These are phyloP conservation scores for Rafetus swinhoei DNA, from an alignment of 2,113 vertebrate species.

Conservation along the genomic window DNA sequence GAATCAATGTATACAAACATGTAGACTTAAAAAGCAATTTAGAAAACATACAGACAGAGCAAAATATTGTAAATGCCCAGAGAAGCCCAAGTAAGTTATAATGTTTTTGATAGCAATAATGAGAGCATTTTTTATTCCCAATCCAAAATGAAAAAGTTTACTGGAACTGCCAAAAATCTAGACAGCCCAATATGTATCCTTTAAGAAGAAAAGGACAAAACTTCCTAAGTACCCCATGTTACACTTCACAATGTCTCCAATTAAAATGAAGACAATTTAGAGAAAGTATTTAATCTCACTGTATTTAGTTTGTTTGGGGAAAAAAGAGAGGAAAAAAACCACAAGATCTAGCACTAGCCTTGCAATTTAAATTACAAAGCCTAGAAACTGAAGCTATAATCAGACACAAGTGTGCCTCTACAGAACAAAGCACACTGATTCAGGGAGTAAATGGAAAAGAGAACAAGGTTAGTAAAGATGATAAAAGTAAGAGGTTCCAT, in stretches of 20 bases:
- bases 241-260: constrained; percentile 89
- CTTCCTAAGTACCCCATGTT: constrained; percentile 81
- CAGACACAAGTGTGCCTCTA: constrained; percentile 67
- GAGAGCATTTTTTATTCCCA: constrained; percentile 82
- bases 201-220: constrained; percentile 84
- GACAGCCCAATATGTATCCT: constrained; percentile 85
- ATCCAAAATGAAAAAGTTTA: constrained; percentile 87
- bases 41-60: constrained; percentile 61
- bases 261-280: constrained; percentile 88
- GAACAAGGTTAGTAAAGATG: constrained; percentile 49
- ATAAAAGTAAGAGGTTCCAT: constrained; percentile 81
- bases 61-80: constrained; percentile 57
- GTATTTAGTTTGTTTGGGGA: constrained; percentile 89
- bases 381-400: constrained; percentile 67
- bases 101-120: constrained; percentile 77
- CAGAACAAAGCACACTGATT: constrained; percentile 72
- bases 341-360: constrained; percentile 80
- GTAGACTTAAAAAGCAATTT: constrained; percentile 17
- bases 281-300: constrained; percentile 89
- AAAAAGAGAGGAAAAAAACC: constrained; percentile 75
- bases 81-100: constrained; percentile 66
- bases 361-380: constrained; percentile 85
- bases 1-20: background rate
- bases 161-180: constrained; percentile 89
- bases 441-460: constrained; percentile 32